phyloP scores from a whole-genome alignment of 92 coral and sea anemone genomes.

The Isaurus tuberculatus region DNA sequence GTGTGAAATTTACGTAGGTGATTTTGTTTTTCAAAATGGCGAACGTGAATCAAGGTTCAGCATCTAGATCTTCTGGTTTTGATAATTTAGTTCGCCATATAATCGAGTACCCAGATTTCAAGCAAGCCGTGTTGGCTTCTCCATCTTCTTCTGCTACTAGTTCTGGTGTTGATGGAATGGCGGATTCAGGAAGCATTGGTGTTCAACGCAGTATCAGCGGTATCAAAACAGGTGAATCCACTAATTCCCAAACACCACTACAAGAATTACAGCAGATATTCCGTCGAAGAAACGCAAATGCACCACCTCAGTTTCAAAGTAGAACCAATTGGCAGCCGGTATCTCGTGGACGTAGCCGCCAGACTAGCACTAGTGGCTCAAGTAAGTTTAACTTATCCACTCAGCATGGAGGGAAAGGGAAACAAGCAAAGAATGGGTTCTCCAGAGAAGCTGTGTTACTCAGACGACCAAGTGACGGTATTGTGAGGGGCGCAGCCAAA shows the following conservation, averaged over 20 bases:
- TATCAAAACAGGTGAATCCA: too few species aligned
- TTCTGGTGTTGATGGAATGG: not conserved
- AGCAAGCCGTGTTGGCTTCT: slow-evolving; percentile 23
- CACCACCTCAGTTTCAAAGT: slow-evolving; percentile 3
- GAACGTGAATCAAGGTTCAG: not conserved
- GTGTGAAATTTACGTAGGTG: not conserved
- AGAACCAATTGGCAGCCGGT: too few species aligned
- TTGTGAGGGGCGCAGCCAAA: slow-evolving; percentile 56
- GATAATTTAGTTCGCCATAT: slow-evolving; percentile 29
- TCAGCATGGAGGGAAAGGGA: slow-evolving; percentile 35
- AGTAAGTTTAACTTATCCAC: slow-evolving; percentile 12
- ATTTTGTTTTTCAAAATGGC: slow-evolving; percentile 1
- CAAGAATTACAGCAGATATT: slow-evolving; percentile 40
- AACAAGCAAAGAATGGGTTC: slow-evolving; percentile 31
- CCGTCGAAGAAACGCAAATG: slow-evolving; percentile 41
- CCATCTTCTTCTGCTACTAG: too few species aligned
- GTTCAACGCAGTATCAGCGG: not conserved
- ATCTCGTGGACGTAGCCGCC: not conserved
- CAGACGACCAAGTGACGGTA: slow-evolving; percentile 39
- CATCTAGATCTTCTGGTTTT: slow-evolving; percentile 12
- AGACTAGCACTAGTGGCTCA: slow-evolving; percentile 9
- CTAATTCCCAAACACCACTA: not conserved
- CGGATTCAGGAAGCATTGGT: slow-evolving; percentile 6
- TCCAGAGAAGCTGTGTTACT: slow-evolving; percentile 56
- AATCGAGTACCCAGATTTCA: slow-evolving; percentile 40